A percentile compares a stretch with the other conserved stretches of the same genome.
phyloP scores from a whole-genome alignment of 1,140 invertebrate genomes.

The Drosophila parabipectinata region DNA sequence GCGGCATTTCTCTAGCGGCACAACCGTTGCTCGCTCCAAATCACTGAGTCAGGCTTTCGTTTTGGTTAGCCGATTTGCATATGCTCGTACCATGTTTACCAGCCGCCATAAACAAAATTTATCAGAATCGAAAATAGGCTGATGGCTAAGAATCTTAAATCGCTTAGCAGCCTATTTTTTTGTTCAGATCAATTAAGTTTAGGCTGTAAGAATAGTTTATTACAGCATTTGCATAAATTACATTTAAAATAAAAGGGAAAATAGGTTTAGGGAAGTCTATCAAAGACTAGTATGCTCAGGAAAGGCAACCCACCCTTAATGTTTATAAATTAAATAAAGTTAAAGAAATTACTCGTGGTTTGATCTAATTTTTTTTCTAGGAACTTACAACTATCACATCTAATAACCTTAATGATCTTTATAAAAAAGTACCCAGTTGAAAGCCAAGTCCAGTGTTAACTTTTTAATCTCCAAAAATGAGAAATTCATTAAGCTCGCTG shows the following conservation, averaged over 20 bases:
- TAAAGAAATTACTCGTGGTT: too few species aligned
- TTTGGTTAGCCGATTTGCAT: conserved; percentile 67
- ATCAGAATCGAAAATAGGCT: conserved; percentile 41
- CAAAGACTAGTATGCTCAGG: too few species aligned
- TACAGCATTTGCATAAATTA: neutral
- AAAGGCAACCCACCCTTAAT: too few species aligned
- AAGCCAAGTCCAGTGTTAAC: conserved; percentile 7
- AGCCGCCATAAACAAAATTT: conserved; percentile 26
- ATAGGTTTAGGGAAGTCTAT: too few species aligned
- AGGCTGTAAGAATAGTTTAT: neutral
- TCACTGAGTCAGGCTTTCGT: conserved; percentile 68
- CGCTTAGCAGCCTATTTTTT: neutral
- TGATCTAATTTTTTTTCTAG: too few species aligned
- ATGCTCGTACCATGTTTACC: conserved; percentile 25
- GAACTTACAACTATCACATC: neutral
- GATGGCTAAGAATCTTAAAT: conserved; percentile 4
- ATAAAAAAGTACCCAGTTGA: neutral
- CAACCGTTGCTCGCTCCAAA: conserved; percentile 77
- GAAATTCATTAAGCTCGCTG: conserved; percentile 16
- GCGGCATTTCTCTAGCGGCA: conserved; percentile 65
- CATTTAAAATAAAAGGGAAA: neutral
- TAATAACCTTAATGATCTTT: neutral
- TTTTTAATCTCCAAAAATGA: conserved; percentile 19
- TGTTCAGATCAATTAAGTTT: conserved; percentile 4
- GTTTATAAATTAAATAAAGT: too few species aligned